Evolutionary conservation across 2,113 vertebrate species (phyloP), one percentile per base, ranked within the genome.

Genomic region (Halichoerus grypus): DNA sequence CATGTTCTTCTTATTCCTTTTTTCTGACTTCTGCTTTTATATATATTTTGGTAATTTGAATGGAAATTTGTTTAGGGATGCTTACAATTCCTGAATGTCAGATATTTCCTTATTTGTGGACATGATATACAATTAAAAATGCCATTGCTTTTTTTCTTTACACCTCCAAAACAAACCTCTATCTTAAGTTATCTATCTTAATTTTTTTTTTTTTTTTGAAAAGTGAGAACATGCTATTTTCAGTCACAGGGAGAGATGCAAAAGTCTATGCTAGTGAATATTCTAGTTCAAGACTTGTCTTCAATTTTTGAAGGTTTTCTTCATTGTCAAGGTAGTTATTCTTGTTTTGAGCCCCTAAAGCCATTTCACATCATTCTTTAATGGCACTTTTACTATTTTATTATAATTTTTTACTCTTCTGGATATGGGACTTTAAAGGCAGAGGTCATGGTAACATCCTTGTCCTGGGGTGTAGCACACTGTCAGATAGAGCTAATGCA

Each of bases 191-290:
- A 86, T 81, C 59, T 94, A 89, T 67, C 57, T 89, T 59, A 87
- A 88, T n/a, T 77, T 84, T 92, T 53, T 80, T 80, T 53, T 80
- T 80, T 39, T 61, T 65, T 94, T 90, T 53, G 14, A 89, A 65
- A 95, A 83, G 59, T 72, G 61, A 90, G 18, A 90, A 77, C 28
- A 83, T 91, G 31, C 24, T 91, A n/a, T 83, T 93, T 93, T 93
- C 36, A 77, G 10, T 88, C 31, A 91, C 19, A 59, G 72, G 59
- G n/a, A 88, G 14, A 31, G 93, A 88, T 91, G 5, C 10, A 79
- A 46, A 95, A 36, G 46, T 88, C 28, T 74, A 11, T 87, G 21
- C 14, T 72, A 67, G 61, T 83, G 53, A 88, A 31, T 96, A 72
- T 84, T 94, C 36, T 65, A 88, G 69, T 94, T 94, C 67, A 65